Evolutionary conservation across 2,113 vertebrate species (phyloP).

Genomic region (Acrocephalus kingi): DNA sequence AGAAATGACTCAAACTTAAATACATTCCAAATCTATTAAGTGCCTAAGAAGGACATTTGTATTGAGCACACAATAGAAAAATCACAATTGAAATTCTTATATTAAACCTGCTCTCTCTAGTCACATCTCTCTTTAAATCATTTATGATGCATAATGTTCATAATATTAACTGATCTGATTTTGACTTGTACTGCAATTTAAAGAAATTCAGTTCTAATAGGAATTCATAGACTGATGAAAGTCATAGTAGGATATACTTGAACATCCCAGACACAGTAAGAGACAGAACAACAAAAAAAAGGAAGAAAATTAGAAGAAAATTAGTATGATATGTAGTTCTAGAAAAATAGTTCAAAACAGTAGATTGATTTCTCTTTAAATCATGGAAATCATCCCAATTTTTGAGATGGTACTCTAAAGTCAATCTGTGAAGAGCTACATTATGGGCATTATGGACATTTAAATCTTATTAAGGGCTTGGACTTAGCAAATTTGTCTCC

Average conservation of each 20-base stretch:
- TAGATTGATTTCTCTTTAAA: not conserved
- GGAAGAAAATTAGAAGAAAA: not conserved
- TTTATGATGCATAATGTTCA: not conserved
- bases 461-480: not conserved
- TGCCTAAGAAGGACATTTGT: not conserved
- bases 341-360: not conserved
- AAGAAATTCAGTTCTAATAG: not conserved
- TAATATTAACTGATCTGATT: not conserved
- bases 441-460: not conserved
- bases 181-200: not conserved
- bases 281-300: not conserved
- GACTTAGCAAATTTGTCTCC: not conserved
- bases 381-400: not conserved
- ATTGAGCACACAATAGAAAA: not conserved
- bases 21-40: not conserved
- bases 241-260: not conserved
- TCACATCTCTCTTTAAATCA: not conserved
- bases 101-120: not conserved
- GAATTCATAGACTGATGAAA: not conserved
- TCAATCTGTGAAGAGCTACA: not conserved
- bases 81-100: not conserved
- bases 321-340: not conserved
- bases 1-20: not conserved
- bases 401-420: not conserved
- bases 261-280: not conserved